Percentiles rank a stretch among this genome's conserved stretches.
Conservation (phyloP, 1,140 invertebrate species). For the Lysiphlebus fabarum region DNA sequence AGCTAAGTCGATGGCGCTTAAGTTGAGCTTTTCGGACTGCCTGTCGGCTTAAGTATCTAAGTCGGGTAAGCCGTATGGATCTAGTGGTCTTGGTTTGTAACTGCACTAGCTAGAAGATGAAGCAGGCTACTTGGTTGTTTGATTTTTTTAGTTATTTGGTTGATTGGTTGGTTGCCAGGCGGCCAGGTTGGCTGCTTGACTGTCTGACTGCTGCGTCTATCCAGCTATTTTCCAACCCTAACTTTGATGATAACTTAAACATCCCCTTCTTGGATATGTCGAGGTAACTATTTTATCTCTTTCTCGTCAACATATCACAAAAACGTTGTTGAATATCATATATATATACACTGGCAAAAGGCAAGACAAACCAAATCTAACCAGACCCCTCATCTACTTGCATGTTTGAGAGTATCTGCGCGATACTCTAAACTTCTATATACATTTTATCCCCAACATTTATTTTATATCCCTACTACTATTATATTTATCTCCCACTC, state of each 20-base stretch:
- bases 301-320: slow-evolving; percentile 8
- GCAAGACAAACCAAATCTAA: too few relatives aligned
- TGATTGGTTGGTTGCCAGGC: slow-evolving; percentile 27
- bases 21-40: slow-evolving; percentile 52
- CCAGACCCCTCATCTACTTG: too few relatives aligned
- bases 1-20: slow-evolving; percentile 44
- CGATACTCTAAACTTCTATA: too few relatives aligned
- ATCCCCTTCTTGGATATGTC: slow-evolving; percentile 34
- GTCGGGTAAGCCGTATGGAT: slow-evolving; percentile 50
- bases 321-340: slow-evolving; percentile 6
- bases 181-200: slow-evolving; percentile 47
- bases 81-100: slow-evolving; percentile 45
- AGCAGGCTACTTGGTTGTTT: slow-evolving; percentile 31
- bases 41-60: slow-evolving; percentile 53
- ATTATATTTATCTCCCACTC: too few relatives aligned
- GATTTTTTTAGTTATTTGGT: slow-evolving; percentile 6
- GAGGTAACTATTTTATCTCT: slow-evolving; percentile 27
- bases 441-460: too few relatives aligned
- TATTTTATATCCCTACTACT: too few relatives aligned
- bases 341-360: background rate
- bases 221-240: slow-evolving; percentile 27
- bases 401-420: too few relatives aligned
- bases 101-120: slow-evolving; percentile 10
- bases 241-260: slow-evolving; percentile 20
- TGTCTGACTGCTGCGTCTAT: slow-evolving; percentile 49